Evolutionary conservation across 2,113 vertebrate species (phyloP).

Genomic region (Rhipidura dahli): DNA sequence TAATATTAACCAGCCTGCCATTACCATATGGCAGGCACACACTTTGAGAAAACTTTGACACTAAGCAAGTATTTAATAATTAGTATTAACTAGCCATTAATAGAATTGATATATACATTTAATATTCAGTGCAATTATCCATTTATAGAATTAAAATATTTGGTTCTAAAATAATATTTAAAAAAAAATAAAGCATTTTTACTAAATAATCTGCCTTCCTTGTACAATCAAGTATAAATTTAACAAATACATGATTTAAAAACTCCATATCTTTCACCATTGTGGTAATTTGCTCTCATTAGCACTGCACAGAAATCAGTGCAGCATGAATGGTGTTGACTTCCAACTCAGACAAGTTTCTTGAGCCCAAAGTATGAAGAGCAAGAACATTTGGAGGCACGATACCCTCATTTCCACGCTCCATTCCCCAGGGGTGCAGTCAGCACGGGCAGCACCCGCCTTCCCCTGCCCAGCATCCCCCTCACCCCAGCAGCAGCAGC

Average conservation of each 20-base stretch:
- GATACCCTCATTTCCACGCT: background rate
- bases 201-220: background rate
- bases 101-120: background rate
- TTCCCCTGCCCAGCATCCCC: background rate
- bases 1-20: slow-evolving; percentile 2
- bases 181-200: background rate
- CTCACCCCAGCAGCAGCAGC: background rate
- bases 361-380: background rate
- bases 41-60: background rate
- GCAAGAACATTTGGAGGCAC: background rate
- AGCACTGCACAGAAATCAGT: background rate
- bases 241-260: background rate
- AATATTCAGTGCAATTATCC: background rate
- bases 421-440: background rate
- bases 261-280: background rate
- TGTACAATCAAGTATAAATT: background rate
- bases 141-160: background rate
- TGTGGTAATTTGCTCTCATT: background rate
- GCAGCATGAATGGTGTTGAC: background rate
- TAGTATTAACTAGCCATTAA: background rate
- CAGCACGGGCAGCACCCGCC: rapidly evolving
- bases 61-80: background rate
- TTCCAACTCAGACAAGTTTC: background rate
- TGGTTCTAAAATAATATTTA: background rate
- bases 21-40: slow-evolving; percentile 35